Conservation (phyloP, 2,113 vertebrate genomes). For the Dromas ardeola region DNA sequence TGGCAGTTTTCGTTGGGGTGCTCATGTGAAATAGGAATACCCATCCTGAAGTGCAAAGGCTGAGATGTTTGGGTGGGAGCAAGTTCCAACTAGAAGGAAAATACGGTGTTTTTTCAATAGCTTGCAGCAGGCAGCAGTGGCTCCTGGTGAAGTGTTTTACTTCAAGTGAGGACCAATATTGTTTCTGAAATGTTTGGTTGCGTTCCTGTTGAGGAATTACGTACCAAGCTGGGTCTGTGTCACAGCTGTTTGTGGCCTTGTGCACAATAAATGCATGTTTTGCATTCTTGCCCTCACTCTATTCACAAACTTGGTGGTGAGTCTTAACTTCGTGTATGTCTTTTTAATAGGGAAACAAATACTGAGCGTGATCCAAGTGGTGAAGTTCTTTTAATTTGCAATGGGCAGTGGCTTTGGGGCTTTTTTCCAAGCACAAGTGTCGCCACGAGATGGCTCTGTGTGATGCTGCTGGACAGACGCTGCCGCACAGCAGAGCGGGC, state of each 20-base stretch:
- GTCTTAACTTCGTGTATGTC: not conserved
- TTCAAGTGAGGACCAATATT: rapidly evolving
- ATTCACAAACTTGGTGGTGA: not conserved
- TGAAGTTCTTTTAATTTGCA: rapidly evolving
- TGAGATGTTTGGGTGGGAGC: not conserved
- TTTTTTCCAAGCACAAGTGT: not conserved
- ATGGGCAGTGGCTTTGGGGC: not conserved
- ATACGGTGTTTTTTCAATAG: rapidly evolving
- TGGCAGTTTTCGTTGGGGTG: rapidly evolving
- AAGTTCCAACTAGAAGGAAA: rapidly evolving
- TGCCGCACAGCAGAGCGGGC: not conserved
- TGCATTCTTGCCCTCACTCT: rapidly evolving
- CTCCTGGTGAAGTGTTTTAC: rapidly evolving
- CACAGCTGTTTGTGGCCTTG: rapidly evolving
- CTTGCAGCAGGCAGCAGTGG: not conserved
- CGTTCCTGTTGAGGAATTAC: rapidly evolving
- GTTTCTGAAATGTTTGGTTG: not conserved
- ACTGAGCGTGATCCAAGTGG: rapidly evolving
- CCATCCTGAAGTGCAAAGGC: rapidly evolving
- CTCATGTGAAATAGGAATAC: rapidly evolving
- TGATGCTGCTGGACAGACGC: not conserved
- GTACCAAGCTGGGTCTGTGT: not conserved
- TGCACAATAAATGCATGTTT: not conserved
- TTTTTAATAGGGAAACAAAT: not conserved
- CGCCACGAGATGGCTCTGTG: constrained; percentile 65